Conservation (phyloP, 2,797 vertebrate species). For the Epinephelus awoara region DNA sequence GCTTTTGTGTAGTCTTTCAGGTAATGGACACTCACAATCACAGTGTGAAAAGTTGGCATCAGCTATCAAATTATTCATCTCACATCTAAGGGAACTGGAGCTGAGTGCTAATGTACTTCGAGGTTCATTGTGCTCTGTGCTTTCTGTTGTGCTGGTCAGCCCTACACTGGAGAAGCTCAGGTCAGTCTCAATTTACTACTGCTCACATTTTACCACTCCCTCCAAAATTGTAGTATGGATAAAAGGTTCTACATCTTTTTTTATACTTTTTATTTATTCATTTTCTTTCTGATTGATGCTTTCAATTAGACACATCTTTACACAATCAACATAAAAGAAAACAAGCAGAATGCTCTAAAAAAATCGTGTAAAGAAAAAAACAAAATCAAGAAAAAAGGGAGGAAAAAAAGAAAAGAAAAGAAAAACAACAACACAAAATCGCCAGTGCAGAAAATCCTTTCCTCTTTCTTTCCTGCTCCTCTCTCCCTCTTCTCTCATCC, state of each 20-base stretch:
- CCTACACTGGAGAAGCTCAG: slow-evolving; percentile 51
- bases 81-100: slow-evolving; percentile 47
- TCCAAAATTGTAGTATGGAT: neutral
- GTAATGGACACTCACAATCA: accelerated
- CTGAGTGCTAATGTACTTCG: slow-evolving; percentile 8
- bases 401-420: too few relatives aligned
- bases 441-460: too few relatives aligned
- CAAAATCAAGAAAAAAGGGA: too few relatives aligned
- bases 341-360: too few relatives aligned
- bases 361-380: too few relatives aligned
- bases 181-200: slow-evolving; percentile 15
- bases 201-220: neutral
- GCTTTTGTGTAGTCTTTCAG: slow-evolving; percentile 37
- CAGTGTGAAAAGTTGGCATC: neutral
- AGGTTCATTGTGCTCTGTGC: neutral
- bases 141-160: slow-evolving; percentile 21
- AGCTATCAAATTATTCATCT: slow-evolving; percentile 4
- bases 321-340: too few relatives aligned
- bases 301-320: too few relatives aligned
- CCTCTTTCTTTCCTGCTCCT: too few relatives aligned
- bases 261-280: too few relatives aligned
- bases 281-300: too few relatives aligned
- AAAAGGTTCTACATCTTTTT: neutral
- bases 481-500: too few relatives aligned
- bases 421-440: too few relatives aligned